Base-by-base conservation (phyloP, 2,888 invertebrate species). In the Pecten maximus region DNA sequence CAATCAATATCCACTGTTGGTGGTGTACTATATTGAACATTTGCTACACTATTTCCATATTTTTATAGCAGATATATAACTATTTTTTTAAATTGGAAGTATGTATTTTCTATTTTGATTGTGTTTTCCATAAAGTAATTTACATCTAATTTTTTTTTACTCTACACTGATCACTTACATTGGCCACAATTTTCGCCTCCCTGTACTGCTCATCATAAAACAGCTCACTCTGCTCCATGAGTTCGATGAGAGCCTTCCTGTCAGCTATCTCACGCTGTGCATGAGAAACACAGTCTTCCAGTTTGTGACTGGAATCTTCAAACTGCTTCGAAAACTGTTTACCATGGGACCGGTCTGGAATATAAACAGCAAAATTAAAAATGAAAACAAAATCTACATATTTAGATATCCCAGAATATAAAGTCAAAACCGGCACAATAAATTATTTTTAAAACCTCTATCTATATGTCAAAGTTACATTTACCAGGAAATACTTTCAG, bases 171-270 rank as follows among this genome's bases (percentile, higher is more conserved):
- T 4, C 39, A 98, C 98, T 98, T 97, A 99, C 99, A 97, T 98
- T 99, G 91, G 98, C 98, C 40, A 99, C 99, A 92, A 99, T 98
- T 97, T 99, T 99, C 23, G 99, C 99, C 97, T 99, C 99, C 10
- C 98, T 98, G 92, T 98, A 97, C 96, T 99, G 99, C 35, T 98
- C 98, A 86, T 98, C 98, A 96, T 99, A 98, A 97, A 98, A 99
- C 92, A 98, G 98, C 94, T 98, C 98, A 6, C 98, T 98, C 87
- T 98, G 93, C 90, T 98, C 98, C 88, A 99, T 97, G 54, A 98
- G 97, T 8, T 98, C 98, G 89, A 99, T 97, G 88, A 99, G 97
- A 2, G 98, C 97, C 93, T 98, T 98, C 92, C 99, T 97, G 88
- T 98, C 98, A 91, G 98, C 98, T 40, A 99, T 98, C 97, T 99